Evolutionary conservation across 2,113 vertebrate genomes (phyloP).

Genomic region (Sigmodon hispidus): DNA sequence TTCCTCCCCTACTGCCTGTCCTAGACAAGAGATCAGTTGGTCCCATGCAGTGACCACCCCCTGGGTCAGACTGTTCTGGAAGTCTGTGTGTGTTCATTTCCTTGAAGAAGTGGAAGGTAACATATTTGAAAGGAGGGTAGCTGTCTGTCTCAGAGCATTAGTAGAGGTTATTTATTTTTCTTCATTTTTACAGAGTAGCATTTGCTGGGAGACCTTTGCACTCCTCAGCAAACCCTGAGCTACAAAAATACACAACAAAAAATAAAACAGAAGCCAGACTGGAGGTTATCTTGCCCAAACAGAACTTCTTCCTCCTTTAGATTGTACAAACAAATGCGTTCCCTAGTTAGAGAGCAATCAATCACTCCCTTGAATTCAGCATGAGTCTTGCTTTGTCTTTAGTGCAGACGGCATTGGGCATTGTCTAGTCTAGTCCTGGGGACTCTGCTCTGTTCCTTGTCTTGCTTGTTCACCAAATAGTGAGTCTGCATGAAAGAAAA

Average conservation of each 20-base stretch:
- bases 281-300: constrained; percentile 80
- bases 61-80: constrained; percentile 62
- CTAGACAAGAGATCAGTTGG: constrained; percentile 41
- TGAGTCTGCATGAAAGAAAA: not conserved
- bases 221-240: constrained; percentile 39
- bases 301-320: constrained; percentile 73
- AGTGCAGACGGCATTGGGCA: not conserved
- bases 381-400: constrained; percentile 34
- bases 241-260: constrained; percentile 74
- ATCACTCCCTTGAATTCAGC: constrained; percentile 37
- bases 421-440: constrained; percentile 47
- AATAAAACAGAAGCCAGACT: constrained; percentile 77
- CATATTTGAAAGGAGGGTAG: constrained; percentile 69
- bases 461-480: constrained; percentile 52
- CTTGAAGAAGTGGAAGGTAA: constrained; percentile 77
- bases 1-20: not conserved
- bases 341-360: constrained; percentile 58
- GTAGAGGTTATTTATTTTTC: constrained; percentile 71
- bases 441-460: constrained; percentile 21
- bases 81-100: constrained; percentile 72
- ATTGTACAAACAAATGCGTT: constrained; percentile 64
- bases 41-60: constrained; percentile 15
- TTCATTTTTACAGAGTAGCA: constrained; percentile 67
- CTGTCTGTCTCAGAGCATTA: constrained; percentile 54
- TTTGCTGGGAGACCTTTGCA: constrained; percentile 77